Conservation (phyloP, 2,888 invertebrate species). For the Epinotia demarniana region DNA sequence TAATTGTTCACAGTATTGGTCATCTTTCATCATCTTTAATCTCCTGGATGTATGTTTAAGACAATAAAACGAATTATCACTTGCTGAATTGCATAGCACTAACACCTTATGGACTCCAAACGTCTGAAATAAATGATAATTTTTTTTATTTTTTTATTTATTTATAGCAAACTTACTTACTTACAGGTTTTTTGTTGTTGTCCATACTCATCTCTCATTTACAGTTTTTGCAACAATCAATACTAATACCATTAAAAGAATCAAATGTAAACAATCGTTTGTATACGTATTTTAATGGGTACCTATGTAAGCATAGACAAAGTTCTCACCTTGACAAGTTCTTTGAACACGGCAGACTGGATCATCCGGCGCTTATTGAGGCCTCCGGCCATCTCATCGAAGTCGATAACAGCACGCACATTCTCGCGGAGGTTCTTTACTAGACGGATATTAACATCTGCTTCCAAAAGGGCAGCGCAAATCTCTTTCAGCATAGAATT, state of each 20-base stretch:
- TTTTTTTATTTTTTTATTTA: too few species aligned
- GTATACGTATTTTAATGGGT: background rate
- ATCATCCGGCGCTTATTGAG: constrained; percentile 99
- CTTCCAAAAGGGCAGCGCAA: constrained; percentile 98
- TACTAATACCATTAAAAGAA: background rate
- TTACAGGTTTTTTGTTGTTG: background rate
- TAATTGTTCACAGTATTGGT: too few species aligned
- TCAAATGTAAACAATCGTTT: background rate
- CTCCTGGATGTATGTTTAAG: background rate
- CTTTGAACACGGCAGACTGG: constrained; percentile 99
- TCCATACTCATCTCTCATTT: background rate
- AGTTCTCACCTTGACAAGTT: constrained; percentile 93
- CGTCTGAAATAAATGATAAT: too few species aligned
- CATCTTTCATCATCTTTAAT: too few species aligned
- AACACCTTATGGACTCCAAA: too few species aligned
- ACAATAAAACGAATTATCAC: too few species aligned
- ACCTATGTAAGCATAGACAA: background rate
- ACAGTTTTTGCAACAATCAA: background rate
- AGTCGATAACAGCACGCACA: constrained; percentile 98
- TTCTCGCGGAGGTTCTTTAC: constrained; percentile 98
- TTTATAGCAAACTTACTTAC: too few species aligned
- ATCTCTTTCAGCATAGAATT: constrained; percentile 99
- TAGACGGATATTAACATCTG: constrained; percentile 97
- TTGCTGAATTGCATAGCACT: background rate
- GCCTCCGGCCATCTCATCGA: constrained; percentile 99